Percentiles rank a stretch among this genome's conserved stretches.
phyloP scores from a whole-genome alignment of 1,140 invertebrate species.

The Trichonephila clavipes region DNA sequence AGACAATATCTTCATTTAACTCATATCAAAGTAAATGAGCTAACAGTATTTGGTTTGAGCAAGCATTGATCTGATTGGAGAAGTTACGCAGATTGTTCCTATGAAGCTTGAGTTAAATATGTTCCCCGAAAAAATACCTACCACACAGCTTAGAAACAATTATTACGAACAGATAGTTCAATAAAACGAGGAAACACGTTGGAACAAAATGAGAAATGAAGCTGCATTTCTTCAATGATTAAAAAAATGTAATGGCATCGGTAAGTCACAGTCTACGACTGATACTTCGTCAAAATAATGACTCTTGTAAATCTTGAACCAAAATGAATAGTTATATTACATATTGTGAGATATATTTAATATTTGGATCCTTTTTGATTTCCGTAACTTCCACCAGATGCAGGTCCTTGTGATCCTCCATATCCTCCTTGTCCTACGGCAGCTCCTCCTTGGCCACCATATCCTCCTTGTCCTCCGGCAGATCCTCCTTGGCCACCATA shows the following conservation, averaged over 20 bases:
- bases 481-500: too few relatives aligned
- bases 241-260: not conserved
- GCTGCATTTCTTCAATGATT: not conserved
- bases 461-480: not conserved
- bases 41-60: too few relatives aligned
- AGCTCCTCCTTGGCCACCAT: not conserved
- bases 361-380: slow-evolving; percentile 22
- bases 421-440: not conserved
- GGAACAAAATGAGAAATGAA: not conserved
- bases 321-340: not conserved
- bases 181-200: not conserved
- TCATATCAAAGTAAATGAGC: too few relatives aligned
- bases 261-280: not conserved
- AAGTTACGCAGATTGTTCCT: too few relatives aligned
- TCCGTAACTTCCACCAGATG: not conserved
- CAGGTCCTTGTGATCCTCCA: not conserved
- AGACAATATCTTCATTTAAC: too few relatives aligned
- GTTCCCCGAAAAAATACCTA: too few relatives aligned
- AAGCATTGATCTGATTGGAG: too few relatives aligned
- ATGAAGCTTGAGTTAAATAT: too few relatives aligned
- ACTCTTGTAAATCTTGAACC: not conserved
- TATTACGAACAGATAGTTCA: not conserved
- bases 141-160: not conserved
- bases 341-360: not conserved
- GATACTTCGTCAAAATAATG: slow-evolving; percentile 11